Percentiles rank a stretch among this genome's conserved stretches.
Evolutionary conservation across 2,113 vertebrate genomes (phyloP).

Genomic region (Stegostoma tigrinum): DNA sequence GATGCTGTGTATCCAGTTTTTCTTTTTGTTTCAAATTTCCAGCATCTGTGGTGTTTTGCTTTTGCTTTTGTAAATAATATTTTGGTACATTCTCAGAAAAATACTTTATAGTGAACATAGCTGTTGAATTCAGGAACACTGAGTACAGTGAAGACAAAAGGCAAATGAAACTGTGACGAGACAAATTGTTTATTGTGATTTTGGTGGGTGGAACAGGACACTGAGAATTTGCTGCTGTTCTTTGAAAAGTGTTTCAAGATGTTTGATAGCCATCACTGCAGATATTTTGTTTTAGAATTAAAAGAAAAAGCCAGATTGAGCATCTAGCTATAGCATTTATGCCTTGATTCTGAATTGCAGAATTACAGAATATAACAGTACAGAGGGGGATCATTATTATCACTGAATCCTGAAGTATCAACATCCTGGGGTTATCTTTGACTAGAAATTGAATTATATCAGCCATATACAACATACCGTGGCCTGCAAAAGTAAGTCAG

Average conservation of each 20-base stretch:
- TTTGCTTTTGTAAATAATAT: not conserved
- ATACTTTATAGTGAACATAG: not conserved
- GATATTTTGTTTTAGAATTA: not conserved
- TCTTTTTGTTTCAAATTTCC: no score
- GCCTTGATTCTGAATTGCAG: not conserved
- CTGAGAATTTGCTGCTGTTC: not conserved
- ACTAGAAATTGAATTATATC: no score
- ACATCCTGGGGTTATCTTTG: no score
- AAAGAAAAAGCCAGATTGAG: not conserved
- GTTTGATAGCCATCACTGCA: not conserved
- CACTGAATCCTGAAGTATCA: no score
- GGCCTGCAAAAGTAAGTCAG: no score
- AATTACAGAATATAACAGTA: no score
- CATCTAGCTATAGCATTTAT: not conserved
- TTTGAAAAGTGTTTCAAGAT: not conserved
- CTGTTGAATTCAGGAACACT: not conserved
- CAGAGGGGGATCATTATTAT: no score
- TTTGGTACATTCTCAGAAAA: not conserved
- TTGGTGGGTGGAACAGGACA: not conserved
- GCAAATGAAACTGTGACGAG: not conserved
- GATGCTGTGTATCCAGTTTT: no score
- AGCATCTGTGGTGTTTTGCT: not conserved
- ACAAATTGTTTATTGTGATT: not conserved
- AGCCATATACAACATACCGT: no score
- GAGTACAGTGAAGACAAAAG: no score